Conservation (phyloP, 2,797 vertebrate genomes). For the Pseudochaenichthys georgianus region DNA sequence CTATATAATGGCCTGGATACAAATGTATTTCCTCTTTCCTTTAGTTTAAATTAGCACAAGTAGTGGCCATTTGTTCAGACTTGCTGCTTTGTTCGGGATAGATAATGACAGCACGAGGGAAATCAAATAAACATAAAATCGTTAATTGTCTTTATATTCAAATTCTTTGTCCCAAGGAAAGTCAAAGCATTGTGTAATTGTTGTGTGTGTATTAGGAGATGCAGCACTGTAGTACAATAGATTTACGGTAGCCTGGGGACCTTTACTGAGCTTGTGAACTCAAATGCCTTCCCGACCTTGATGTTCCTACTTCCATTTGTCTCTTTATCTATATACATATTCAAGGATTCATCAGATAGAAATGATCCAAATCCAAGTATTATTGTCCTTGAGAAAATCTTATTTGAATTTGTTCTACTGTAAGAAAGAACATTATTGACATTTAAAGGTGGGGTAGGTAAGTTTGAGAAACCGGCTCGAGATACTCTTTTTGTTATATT, state of each 20-base stretch:
- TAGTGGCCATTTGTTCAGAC: conserved; percentile 72
- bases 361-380: neutral
- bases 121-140: conserved; percentile 82
- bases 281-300: conserved; percentile 53
- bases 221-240: conserved; percentile 45
- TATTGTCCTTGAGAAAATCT: neutral
- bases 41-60: conserved; percentile 77
- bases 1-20: conserved; percentile 80
- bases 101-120: conserved; percentile 73
- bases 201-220: conserved; percentile 58
- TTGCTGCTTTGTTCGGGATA: conserved; percentile 62
- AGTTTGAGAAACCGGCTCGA: too few relatives aligned
- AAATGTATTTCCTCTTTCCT: conserved; percentile 78
- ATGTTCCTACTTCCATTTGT: conserved; percentile 27
- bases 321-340: conserved; percentile 10
- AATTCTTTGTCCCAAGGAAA: conserved; percentile 69
- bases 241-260: conserved; percentile 67
- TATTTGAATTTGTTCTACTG: too few relatives aligned
- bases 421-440: neutral
- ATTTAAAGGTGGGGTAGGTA: too few relatives aligned
- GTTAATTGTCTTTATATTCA: conserved; percentile 83
- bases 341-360: conserved; percentile 2
- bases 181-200: conserved; percentile 68
- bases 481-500: too few relatives aligned
- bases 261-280: conserved; percentile 51